Evolutionary conservation across 2,888 invertebrate genomes (phyloP).

Genomic region (Elegia similella): DNA sequence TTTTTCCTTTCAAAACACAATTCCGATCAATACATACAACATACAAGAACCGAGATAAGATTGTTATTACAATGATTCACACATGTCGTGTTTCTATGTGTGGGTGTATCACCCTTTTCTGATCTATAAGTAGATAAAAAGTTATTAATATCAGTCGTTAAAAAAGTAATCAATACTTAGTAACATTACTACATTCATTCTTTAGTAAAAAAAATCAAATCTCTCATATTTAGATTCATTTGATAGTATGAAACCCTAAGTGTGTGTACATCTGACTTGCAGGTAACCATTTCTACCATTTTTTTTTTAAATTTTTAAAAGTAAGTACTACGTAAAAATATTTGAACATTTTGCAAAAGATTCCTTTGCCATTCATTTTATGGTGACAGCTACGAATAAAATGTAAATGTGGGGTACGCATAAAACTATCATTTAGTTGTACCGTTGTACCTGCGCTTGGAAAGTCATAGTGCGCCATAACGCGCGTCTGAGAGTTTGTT

Average conservation of each 20-base stretch:
- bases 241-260: too few relatives aligned
- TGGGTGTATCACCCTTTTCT: neutral
- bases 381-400: neutral
- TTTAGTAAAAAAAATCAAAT: too few relatives aligned
- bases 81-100: neutral
- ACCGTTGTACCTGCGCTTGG: neutral
- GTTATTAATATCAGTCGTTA: neutral
- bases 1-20: neutral
- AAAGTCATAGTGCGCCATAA: neutral
- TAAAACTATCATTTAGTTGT: neutral
- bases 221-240: too few relatives aligned
- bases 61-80: slow-evolving; percentile 16
- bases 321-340: too few relatives aligned
- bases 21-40: slow-evolving; percentile 28
- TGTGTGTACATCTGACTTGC: too few relatives aligned
- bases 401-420: slow-evolving; percentile 6
- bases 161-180: neutral
- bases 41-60: slow-evolving; percentile 19
- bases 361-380: neutral
- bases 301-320: too few relatives aligned
- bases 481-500: slow-evolving; percentile 34
- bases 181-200: neutral
- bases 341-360: neutral
- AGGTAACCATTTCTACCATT: too few relatives aligned
- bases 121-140: neutral